Evolutionary conservation across 2,113 vertebrate genomes (phyloP).

Genomic region (Colinus virginianus): DNA sequence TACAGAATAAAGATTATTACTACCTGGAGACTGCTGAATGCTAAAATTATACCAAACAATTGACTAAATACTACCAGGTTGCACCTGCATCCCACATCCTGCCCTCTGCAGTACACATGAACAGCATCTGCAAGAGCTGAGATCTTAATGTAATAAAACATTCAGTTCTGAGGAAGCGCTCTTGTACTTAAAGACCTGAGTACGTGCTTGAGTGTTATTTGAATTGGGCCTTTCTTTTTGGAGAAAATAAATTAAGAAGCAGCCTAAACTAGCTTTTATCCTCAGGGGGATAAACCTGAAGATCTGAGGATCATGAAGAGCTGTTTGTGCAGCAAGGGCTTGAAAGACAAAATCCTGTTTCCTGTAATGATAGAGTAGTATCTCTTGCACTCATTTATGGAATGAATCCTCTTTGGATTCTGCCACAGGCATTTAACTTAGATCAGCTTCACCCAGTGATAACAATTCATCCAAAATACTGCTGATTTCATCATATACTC

Average conservation of each 20-base stretch:
- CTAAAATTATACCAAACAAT: neutral
- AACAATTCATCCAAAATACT: neutral
- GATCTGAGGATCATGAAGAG: neutral
- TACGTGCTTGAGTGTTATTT: neutral
- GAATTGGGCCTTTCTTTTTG: neutral
- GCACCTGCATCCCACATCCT: neutral
- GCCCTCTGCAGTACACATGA: neutral
- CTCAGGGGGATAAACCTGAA: neutral
- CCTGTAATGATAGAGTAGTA: neutral
- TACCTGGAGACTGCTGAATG: neutral
- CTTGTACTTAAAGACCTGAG: neutral
- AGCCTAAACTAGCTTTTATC: neutral
- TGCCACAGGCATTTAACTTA: neutral
- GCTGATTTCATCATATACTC: neutral
- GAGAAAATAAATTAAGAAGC: neutral
- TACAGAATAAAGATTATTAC: neutral
- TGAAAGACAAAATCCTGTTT: neutral
- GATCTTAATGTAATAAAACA: neutral
- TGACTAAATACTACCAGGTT: neutral
- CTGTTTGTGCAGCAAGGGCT: neutral
- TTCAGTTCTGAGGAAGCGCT: neutral
- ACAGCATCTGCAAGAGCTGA: neutral
- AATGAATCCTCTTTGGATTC: neutral
- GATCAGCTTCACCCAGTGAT: neutral
- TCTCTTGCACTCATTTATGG: neutral